Evolutionary conservation across 1,140 invertebrate genomes (phyloP), one percentile per base, ranked within the genome.

Genomic region (Drosophila seguyi): DNA sequence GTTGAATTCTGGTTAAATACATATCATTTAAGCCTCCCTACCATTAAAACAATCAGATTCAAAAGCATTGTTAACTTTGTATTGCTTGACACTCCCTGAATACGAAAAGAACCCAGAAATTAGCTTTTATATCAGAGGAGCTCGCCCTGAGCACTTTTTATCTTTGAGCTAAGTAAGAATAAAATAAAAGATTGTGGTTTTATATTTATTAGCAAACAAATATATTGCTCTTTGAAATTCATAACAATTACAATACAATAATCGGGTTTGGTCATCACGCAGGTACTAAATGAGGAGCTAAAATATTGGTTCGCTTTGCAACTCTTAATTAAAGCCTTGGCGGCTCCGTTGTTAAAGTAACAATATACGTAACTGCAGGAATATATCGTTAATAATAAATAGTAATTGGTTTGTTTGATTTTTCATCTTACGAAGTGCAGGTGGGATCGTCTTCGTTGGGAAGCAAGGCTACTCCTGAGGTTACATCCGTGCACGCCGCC

Each of bases 331-430:
- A n/a, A 1, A 20, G 18, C 7, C 6, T 8, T 31, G 1, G 10
- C n/a, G 2, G 6, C 1, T 18, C 66, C 81, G 34, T 22, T 60
- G 3, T 1, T 4, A 18, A 29, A 5, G 13, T 31, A 53, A 27
- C 77, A 84, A 25, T 31, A 50, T 14, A 85, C 18, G 22, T 48
- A 85, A 8, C 81, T 84, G 39, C 14, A 83, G 29, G 6, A 58
- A 10, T 14, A 5, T 3, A 10, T 25, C 4, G 7, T 14, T 6
- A 13, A 27, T 36, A 42, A 29, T 25, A 8, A 25, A 10, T 36
- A 53, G 14, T 38, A 6, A 6, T 22, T 36, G 5, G 0, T 11
- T 22, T 6, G 11, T 34, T 22, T 7, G 4, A 6, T 6, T 25
- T 6, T 14, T 8, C 4, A 11, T n/a, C 48, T 57, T 45, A 79